A percentile compares a stretch with the other conserved stretches of the same genome.
These are phyloP conservation scores for Pelochelys cantorii DNA, from an alignment of 2,797 vertebrate species.

Conservation along the genomic window DNA sequence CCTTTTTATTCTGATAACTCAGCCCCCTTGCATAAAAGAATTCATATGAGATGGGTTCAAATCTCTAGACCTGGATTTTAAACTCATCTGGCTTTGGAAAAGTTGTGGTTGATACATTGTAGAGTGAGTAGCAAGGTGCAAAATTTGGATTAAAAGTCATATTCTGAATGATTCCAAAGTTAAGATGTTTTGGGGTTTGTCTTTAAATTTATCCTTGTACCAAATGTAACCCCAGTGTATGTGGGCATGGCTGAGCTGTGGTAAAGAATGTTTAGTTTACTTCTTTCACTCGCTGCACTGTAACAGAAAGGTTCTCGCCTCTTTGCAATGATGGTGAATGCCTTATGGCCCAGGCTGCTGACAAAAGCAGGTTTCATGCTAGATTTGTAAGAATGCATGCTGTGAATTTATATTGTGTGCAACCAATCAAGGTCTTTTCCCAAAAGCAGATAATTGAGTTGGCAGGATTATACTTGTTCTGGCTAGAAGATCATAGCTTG, in stretches of 20 bases:
- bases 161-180: background rate
- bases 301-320: background rate
- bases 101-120: background rate
- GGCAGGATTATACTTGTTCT: background rate
- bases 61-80: background rate
- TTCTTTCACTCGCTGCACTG: background rate
- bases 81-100: background rate
- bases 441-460: background rate
- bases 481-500: background rate
- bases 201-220: background rate
- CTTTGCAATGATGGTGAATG: background rate
- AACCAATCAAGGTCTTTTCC: background rate
- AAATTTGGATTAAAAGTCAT: background rate
- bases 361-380: background rate
- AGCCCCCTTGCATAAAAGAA: background rate
- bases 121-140: background rate
- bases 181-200: background rate
- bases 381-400: background rate
- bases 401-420: background rate
- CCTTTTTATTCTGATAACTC: background rate
- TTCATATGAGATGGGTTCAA: background rate
- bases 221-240: background rate
- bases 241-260: background rate
- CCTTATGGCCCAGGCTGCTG: background rate
- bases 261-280: background rate